Evolutionary conservation across 92 coral and sea anemone genomes (phyloP), one percentile per base, ranked within the genome.

Genomic region (Pocillopora grandis): DNA sequence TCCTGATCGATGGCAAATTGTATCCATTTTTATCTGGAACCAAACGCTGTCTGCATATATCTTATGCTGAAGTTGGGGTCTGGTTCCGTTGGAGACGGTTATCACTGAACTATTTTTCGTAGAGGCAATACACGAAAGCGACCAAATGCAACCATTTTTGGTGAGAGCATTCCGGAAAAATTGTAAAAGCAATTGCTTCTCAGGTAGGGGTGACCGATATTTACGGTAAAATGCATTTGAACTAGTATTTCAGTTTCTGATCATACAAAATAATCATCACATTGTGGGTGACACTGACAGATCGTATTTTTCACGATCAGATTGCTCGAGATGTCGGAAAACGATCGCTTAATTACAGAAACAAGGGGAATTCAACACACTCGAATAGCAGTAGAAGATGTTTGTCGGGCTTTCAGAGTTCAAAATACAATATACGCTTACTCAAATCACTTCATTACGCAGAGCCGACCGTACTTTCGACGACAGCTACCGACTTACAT

Each of bases 371-470:
- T 86, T 23, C 77, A 78, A 56, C 65, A 67, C 48, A 88, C 92
- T 13, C 76, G 87, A 77, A 78, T 93, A n/a, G 9, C 66, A 35
- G 84, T 93, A 2, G 27, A 79, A 79, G 94, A 86, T 65, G 81
- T 84, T 79, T 94, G 94, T 35, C 57, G 0, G 37, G 56, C 21
- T 6, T 85, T 88, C 49, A 78, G 52, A 21, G 77, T 86, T 15
- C 77, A 92, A 52, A 84, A 73, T 12, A 42, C 76, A 10, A 59
- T 63, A 12, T 91, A 91, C 71, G 82, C 88, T 52, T 21, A 75
- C 37, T 56, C 92, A 35, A 93, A 93, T 75, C 92, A 91, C 76
- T 91, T 80, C 87, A 91, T 93, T 76, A 93, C 84, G 27, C 89
- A 91, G 62, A 90, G 92, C 42, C 87, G 92, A 64, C 88, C 79